Evolutionary conservation across 2,113 vertebrate species (phyloP).

Genomic region (Nannobrachium achirus): DNA sequence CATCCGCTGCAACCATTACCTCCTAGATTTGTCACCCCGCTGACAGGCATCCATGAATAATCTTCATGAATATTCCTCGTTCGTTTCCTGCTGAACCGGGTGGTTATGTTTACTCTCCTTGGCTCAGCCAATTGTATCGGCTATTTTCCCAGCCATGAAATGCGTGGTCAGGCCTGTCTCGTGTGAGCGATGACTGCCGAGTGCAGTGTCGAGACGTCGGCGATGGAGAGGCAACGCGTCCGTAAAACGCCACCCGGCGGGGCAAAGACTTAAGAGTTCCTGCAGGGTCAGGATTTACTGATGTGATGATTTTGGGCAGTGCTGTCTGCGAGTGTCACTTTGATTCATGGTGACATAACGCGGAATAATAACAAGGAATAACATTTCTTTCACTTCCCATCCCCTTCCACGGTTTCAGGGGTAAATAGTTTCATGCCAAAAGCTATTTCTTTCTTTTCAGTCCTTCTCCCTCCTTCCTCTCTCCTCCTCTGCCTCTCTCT

Average conservation of each 20-base stretch:
- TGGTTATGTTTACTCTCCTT: slow-evolving; percentile 3
- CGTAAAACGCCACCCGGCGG: neutral
- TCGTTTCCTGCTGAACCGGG: neutral
- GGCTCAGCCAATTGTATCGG: neutral
- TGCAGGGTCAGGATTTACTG: slow-evolving; percentile 1
- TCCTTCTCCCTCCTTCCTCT: neutral
- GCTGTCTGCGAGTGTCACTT: slow-evolving; percentile 6
- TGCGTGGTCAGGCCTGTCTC: neutral
- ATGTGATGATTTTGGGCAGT: neutral
- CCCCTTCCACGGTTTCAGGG: neutral
- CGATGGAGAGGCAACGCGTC: neutral
- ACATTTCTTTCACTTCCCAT: neutral
- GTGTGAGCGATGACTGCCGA: neutral
- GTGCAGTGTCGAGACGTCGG: neutral
- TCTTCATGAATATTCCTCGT: slow-evolving; percentile 10
- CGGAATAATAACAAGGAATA: neutral
- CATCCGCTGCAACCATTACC: neutral
- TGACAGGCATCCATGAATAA: slow-evolving; percentile 1
- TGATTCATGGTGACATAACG: neutral
- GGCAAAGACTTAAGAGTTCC: neutral
- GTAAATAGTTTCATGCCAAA: slow-evolving; percentile 3
- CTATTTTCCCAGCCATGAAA: neutral
- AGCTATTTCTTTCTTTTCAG: slow-evolving; percentile 11
- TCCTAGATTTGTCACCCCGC: neutral
- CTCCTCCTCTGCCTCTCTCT: neutral